Evolutionary conservation across 2,113 vertebrate species (phyloP), one percentile per base, ranked within the genome.

Genomic region (Atrichornis clamosus): DNA sequence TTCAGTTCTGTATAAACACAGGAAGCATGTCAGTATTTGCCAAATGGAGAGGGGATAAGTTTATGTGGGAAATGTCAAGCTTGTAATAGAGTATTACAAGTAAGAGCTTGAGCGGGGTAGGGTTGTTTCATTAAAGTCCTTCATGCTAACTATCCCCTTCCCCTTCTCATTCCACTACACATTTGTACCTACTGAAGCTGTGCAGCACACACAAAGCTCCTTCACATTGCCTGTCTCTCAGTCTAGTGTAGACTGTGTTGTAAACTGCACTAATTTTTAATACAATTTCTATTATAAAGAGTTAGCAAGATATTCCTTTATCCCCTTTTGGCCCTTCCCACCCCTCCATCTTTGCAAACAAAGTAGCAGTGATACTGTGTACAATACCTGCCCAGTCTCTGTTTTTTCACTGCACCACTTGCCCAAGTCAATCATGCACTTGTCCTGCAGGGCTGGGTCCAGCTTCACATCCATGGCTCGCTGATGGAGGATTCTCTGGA

Each of bases 371-470:
- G 37, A 73, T 21, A 20, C 6, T 15, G 47, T 5, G 10, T 2
- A 16, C 59, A 62, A 80, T 79, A 99, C 99, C 98, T 99, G 99
- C 49, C 99, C 99, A 0, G 98, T 97, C 91, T 99, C 99, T 0
- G 99, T 99, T 94, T 99, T 99, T 52, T 99, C 99, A 41, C 99
- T 99, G 97, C 99, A 99, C 99, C 99, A 99, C 89, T 99, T 99
- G 10, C 99, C 99, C 46, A 99, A 91, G 78, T 99, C 99, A 11
- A 98, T 99, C 97, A 99, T 99, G 97, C 99, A 99, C 89, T 99
- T 99, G 90, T 99, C 98, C 97, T 99, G 99, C 27, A 99, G 98
- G 35, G 98, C 97, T 5, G 99, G 99, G 84, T 99, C 99, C 95
- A 99, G 97, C 88, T 99, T 99, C 79, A 99, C 99, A 22, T 99